Evolutionary conservation across 2,888 invertebrate species (phyloP), one percentile per base, ranked within the genome.

Genomic region (Tupiocoris notatus): DNA sequence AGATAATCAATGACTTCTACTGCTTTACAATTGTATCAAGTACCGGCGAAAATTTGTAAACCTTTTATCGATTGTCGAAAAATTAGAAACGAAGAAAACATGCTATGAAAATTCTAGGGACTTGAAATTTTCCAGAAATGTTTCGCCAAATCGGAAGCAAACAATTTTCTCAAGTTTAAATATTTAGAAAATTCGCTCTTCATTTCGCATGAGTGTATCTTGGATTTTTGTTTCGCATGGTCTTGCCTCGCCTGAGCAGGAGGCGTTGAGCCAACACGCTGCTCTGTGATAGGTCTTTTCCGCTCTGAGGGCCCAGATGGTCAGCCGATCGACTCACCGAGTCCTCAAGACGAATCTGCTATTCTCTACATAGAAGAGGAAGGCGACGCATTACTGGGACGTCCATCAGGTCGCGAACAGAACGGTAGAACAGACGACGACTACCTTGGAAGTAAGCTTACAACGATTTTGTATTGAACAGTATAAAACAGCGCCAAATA

Each of bases 261-360:
- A 86, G 93, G 93, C 83, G 92, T 93, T 85, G 92, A 93, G 87
- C 92, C 93, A 85, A 91, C 92, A 86, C 88, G 89, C 86, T 89
- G 91, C 81, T 93, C 94, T 85, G 93, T 94, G 85, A 93, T 94
- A 88, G 94, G 94, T 85, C 88, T 94, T 79, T 94, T 94, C 86
- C 89, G 93, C 82, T 89, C 93, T 83, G 94, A 94, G 84, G 93
- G 93, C 7, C n/a, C n/a, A n/a, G 80, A 79, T 17, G 79, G 80
- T 9, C 39, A 68, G 54, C 63, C 57, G 61, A 64, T 21, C 16
- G 75, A 66, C 17, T 71, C 68, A 2, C 74, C 74, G n/a, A 75
- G 77, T 25, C 78, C 79, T 9, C 78, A 58, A 24, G 74, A 24
- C n/a, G 54, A 77, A 64, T n/a, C 59, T 2, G 59, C 65, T 21